These are phyloP conservation scores for Fregetta grallaria DNA, from an alignment of 2,113 vertebrate genomes.

Conservation along the genomic window DNA sequence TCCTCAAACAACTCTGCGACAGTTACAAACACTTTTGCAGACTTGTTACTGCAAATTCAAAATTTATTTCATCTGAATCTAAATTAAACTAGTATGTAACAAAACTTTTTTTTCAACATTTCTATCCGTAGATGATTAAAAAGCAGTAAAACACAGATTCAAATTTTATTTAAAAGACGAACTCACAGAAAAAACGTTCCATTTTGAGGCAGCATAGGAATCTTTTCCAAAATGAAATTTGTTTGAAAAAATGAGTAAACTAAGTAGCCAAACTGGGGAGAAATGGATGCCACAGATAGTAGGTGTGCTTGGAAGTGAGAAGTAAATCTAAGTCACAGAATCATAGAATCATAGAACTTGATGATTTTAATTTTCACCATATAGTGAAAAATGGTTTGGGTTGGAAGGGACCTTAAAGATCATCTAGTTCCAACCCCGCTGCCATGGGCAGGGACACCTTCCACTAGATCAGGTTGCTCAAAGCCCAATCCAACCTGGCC, in stretches of 20 bases:
- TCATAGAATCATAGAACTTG: not conserved
- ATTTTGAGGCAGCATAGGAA: slow-evolving; percentile 59
- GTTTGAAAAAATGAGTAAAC: slow-evolving; percentile 57
- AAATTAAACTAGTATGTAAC: slow-evolving; percentile 70
- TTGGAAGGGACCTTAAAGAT: not conserved
- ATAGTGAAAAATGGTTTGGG: not conserved
- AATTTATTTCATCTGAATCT: slow-evolving; percentile 71
- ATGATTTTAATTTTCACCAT: no score
- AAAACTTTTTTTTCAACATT: slow-evolving; percentile 51
- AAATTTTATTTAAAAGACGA: slow-evolving; percentile 69
- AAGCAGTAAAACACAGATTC: slow-evolving; percentile 65
- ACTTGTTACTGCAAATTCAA: slow-evolving; percentile 72
- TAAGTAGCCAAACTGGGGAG: slow-evolving; percentile 43
- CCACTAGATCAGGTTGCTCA: not conserved
- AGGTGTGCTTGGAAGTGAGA: not conserved
- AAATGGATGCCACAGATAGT: not conserved
- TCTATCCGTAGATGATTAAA: slow-evolving; percentile 63
- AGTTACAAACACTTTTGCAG: slow-evolving; percentile 67
- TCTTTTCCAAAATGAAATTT: slow-evolving; percentile 58
- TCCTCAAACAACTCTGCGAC: slow-evolving; percentile 70
- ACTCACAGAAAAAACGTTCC: slow-evolving; percentile 43
- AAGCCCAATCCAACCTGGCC: not conserved
- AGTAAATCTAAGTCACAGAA: not conserved
- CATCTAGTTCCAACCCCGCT: fast-evolving
- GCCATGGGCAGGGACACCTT: not conserved